Evolutionary conservation across 2,888 invertebrate genomes (phyloP), one percentile per base, ranked within the genome.

Genomic region (Melanchra persicariae): DNA sequence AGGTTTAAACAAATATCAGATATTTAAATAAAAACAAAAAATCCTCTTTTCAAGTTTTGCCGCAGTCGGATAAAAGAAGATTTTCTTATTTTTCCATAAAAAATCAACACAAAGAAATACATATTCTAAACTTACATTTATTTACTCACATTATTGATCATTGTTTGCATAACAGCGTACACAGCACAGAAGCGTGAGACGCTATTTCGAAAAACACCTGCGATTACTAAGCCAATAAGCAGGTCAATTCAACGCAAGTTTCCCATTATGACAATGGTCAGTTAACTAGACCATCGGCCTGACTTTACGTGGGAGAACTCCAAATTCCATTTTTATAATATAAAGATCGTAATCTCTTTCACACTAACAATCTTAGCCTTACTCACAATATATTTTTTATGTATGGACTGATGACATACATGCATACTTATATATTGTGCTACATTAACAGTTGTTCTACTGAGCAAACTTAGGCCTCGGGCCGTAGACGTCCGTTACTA

Each of bases 211-310:
- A 90, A 93, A 94, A 90, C 90, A 90, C 87, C 89, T 89, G 91
- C 91, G 91, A 90, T 92, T 91, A 90, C 88, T 87, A 88, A 91
- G 89, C 87, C 91, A 86, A 90, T 91, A 94, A 94, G 92, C 91
- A 89, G 94, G 94, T 91, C 95, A 92, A 81, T 86, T 88, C 88
- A 87, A 79, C 86, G 91, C 88, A 90, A 92, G 93, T 88, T 91
- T 94, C 94, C 88, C 95, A 94, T 91, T 91, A 88, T 89, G 88
- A 95, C 94, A 95, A 95, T 95, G 94, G 93, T 92, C 95, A 94
- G 93, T 95, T 95, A 94, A 86, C 88, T 91, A 87, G 89, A 89
- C 84, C 91, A 89, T 89, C 90, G 86, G 30, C 69, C 64, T 87
- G 88, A 85, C 87, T 90, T 86, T 86, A 88, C 91, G 91, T 93